phyloP scores from a whole-genome alignment of 2,113 vertebrate genomes.

The Orientallactaga bullata region DNA sequence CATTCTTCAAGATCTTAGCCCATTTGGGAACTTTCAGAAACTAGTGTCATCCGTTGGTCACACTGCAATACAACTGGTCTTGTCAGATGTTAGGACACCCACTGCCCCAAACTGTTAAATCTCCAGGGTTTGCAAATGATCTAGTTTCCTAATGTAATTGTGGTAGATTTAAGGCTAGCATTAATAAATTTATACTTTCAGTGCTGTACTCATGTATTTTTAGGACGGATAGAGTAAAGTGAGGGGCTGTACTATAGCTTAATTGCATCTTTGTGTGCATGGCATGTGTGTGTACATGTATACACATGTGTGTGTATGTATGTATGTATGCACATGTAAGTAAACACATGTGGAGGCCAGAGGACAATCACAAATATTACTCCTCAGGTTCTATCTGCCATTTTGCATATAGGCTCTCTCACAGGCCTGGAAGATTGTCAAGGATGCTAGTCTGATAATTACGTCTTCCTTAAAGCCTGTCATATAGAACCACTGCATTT shows the following conservation, averaged over 20 bases:
- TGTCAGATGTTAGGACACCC: fast-evolving
- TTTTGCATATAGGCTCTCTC: no score
- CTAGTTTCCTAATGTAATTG: not conserved
- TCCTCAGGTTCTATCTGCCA: no score
- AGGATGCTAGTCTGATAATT: no score
- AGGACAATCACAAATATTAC: no score
- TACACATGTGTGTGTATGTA: no score
- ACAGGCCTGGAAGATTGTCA: no score
- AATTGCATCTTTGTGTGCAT: no score
- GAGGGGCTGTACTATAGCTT: fast-evolving
- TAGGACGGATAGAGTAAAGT: not conserved
- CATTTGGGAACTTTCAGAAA: not conserved
- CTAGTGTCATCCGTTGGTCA: no score
- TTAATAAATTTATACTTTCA: not conserved
- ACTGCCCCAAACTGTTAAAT: not conserved
- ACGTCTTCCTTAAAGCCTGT: not conserved
- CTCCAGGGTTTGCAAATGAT: not conserved
- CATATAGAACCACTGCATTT: not conserved
- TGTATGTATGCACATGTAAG: no score
- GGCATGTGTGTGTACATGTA: no score
- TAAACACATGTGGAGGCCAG: no score
- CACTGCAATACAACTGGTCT: fast-evolving
- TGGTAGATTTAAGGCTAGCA: not conserved
- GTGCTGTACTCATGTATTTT: not conserved
- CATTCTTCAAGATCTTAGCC: not conserved